A percentile compares a stretch with the other conserved stretches of the same genome.
Conservation (phyloP, 92 coral and sea anemone species). For the Zoanthus solanderi region DNA sequence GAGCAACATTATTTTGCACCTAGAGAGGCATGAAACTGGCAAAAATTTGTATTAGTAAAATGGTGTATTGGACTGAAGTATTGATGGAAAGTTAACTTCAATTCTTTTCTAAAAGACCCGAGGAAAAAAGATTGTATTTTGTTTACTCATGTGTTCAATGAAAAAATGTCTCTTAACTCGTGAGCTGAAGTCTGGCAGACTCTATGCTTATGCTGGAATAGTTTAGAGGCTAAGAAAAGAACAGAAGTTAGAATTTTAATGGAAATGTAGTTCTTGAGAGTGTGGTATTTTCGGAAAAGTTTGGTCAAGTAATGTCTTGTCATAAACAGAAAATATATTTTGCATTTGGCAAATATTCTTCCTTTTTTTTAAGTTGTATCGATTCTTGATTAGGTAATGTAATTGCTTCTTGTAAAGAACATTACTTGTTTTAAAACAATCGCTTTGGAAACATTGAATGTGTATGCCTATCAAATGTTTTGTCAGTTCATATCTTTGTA, state of each 20-base stretch:
- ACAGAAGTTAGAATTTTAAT: neutral
- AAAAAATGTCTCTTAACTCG: neutral
- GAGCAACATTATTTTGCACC: too few species aligned
- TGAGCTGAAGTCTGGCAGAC: constrained; percentile 25
- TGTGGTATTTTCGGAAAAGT: neutral
- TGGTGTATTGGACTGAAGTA: neutral
- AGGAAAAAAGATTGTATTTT: neutral
- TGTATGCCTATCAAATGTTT: neutral
- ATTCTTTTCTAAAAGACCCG: neutral
- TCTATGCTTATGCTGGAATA: constrained; percentile 23
- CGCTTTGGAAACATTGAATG: neutral
- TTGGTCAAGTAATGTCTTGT: neutral
- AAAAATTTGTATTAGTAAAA: too few species aligned
- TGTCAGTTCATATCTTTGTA: constrained; percentile 21
- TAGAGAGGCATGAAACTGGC: too few species aligned
- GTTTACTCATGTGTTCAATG: neutral
- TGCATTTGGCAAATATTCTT: neutral
- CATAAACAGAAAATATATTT: neutral
- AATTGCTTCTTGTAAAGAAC: too few species aligned
- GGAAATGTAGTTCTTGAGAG: neutral
- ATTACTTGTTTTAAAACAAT: neutral
- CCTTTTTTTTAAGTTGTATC: neutral
- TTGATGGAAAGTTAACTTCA: neutral
- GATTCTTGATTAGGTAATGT: neutral
- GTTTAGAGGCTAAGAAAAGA: constrained; percentile 3